Conservation (phyloP, 2,797 vertebrate species). For the Hippopotamyrus pictus region DNA sequence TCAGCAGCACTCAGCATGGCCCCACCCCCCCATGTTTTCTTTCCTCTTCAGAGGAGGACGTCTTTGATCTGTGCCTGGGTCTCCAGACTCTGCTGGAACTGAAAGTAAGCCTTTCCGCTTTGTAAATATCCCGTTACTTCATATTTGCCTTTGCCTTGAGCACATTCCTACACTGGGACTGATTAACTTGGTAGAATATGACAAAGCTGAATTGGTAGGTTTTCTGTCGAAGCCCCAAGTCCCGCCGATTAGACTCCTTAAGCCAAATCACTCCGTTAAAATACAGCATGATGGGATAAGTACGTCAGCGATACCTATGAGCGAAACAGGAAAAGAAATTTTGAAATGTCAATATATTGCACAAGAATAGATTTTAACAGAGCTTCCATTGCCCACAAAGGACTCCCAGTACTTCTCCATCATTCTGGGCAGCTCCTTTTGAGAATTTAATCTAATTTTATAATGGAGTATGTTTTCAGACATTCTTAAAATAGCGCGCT, state of each 20-base stretch:
- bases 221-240: background rate
- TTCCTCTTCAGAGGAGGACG: constrained; percentile 70
- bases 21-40: background rate
- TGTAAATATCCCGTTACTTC: background rate
- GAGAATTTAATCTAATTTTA: constrained; percentile 15
- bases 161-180: background rate
- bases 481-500: constrained; percentile 10
- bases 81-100: constrained; percentile 81
- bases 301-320: background rate
- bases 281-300: background rate
- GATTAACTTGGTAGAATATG: background rate
- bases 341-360: background rate
- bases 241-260: background rate
- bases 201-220: background rate
- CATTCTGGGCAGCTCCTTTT: background rate
- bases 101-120: constrained; percentile 65
- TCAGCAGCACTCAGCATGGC: background rate
- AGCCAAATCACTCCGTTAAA: background rate
- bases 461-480: background rate
- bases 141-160: background rate
- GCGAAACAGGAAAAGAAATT: background rate
- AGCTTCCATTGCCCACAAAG: background rate
- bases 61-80: constrained; percentile 77
- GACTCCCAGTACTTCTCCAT: background rate
- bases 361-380: background rate